These are phyloP conservation scores for Yponomeuta evonymella DNA, from an alignment of 2,888 invertebrate genomes.

Conservation along the genomic window DNA sequence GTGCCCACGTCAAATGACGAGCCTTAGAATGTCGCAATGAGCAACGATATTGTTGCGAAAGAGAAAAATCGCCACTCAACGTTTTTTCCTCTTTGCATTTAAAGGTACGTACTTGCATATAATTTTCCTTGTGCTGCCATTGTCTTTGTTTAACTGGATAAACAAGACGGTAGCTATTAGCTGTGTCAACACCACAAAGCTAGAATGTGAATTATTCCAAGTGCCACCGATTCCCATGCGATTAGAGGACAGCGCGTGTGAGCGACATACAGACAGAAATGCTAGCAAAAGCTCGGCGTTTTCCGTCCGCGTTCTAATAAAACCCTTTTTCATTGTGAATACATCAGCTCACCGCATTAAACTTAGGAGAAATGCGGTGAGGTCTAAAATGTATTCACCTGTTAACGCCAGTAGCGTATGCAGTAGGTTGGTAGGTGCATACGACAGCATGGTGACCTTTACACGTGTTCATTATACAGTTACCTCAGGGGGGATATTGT, in stretches of 20 bases:
- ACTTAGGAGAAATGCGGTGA: too few relatives aligned
- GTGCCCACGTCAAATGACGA: not conserved
- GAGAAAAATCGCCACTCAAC: not conserved
- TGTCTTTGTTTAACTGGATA: conserved; percentile 12
- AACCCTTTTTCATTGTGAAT: not conserved
- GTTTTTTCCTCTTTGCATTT: not conserved
- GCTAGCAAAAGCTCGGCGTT: not conserved
- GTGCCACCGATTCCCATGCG: conserved; percentile 53
- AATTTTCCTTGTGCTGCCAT: conserved; percentile 34
- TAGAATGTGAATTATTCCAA: conserved; percentile 49
- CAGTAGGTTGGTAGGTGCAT: not conserved
- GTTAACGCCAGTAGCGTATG: not conserved
- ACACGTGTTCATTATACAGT: too few relatives aligned
- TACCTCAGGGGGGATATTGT: too few relatives aligned
- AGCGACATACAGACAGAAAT: conserved; percentile 2
- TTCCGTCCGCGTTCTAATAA: not conserved
- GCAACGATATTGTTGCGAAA: not conserved
- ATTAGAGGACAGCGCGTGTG: conserved; percentile 16
- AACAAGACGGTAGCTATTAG: conserved; percentile 14
- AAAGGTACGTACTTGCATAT: not conserved
- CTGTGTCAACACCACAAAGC: conserved; percentile 25
- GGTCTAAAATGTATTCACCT: not conserved
- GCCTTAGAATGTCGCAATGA: not conserved
- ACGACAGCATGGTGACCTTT: not conserved
- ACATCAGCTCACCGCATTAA: not conserved